Base-by-base conservation (phyloP, 2,888 invertebrate genomes). In the Rhingia rostrata region DNA sequence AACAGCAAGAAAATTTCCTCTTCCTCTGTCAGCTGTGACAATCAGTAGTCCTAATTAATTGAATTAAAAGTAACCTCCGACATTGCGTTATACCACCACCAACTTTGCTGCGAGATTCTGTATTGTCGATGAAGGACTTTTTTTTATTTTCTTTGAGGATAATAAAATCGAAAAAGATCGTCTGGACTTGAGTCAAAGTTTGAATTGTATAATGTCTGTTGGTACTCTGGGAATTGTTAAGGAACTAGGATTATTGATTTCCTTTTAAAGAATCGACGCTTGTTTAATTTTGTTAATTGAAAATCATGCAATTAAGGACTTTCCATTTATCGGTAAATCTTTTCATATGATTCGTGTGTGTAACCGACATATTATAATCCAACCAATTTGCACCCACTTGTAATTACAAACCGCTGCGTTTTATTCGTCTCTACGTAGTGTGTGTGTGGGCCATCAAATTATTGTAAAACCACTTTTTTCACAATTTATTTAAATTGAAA, bases 41-140 rank as follows among this genome's bases (percentile, higher is more conserved):
- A 78, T 83, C 78, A 47, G 63, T 56, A 51, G 53, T 63, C 30
- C 60, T 78, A 73, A 83, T 78, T 78, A 83, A 83, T 83, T 78
- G 73, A 78, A 78, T 83, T 78, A 78, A 69, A 69, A 78, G 67
- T 78, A 78, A 78, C 69, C 67, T 69, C 63, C 64, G 69, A 60
- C 37, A 69, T 58, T 64, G 63, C 56, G 67, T 74, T 64, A 73
- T 78, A 56, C 56, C 73, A 51, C 37, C 51, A 12, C 10, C 54
- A 22, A 33, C 33, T 6, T 30, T 22, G 22, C 22, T 22, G 22
- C 22, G 35, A 32, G 39, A 49, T 45, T 41, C 32, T 39, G 39
- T 32, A 30, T 54, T 43, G 22, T 22, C 22, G 22, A 22, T 22
- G 32, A 12, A 35, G 30, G 22, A 35, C 6, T 32, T 33, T 51